Conservation (phyloP, 53 echinoderm and acorn worm species). For the Echinarachnius parma region DNA sequence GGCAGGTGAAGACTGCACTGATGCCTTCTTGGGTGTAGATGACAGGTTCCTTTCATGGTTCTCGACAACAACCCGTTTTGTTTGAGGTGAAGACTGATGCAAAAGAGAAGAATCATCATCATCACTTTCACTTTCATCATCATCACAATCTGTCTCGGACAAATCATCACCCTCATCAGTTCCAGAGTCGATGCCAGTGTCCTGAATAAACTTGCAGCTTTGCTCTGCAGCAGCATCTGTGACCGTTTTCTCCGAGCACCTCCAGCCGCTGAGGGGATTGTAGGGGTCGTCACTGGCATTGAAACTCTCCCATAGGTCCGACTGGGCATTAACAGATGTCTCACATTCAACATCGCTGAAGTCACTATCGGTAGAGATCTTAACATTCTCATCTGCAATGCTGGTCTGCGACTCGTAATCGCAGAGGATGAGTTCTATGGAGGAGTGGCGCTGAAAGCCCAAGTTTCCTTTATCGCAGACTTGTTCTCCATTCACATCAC, state of each 20-base stretch:
- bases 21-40: conserved; percentile 16
- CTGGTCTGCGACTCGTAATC: not conserved
- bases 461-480: not conserved
- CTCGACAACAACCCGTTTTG: not conserved
- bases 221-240: not conserved
- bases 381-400: not conserved
- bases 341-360: not conserved
- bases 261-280: conserved; percentile 33
- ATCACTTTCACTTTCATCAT: conserved; percentile 8
- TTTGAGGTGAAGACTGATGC: not conserved
- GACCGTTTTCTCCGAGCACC: not conserved
- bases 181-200: conserved; percentile 19
- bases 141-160: conserved; percentile 37
- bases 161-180: conserved; percentile 36
- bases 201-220: not conserved
- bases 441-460: conserved; percentile 12
- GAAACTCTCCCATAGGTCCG: conserved; percentile 34
- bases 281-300: conserved; percentile 22
- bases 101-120: not conserved
- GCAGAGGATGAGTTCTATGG: conserved; percentile 15
- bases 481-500: not conserved
- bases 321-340: conserved; percentile 1
- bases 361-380: conserved; percentile 4
- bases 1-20: not conserved
- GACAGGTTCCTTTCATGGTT: conserved; percentile 4